Conservation (phyloP, 35 echinoderm and acorn worm species). For the Patiria miniata region DNA sequence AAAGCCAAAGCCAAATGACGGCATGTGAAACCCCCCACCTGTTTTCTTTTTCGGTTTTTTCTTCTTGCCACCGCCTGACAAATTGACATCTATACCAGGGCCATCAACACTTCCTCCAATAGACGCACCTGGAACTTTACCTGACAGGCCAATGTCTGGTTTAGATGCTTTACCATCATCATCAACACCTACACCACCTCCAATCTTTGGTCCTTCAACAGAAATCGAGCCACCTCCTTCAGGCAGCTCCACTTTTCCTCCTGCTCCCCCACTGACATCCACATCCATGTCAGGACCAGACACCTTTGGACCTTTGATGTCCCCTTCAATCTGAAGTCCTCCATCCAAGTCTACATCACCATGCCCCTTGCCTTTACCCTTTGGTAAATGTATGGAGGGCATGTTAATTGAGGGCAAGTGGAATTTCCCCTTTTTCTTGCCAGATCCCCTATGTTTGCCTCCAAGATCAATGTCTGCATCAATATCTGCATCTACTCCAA, state of each 20-base stretch:
- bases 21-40: constrained; percentile 45
- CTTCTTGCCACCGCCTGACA: constrained; percentile 61
- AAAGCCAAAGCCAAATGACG: constrained; percentile 46
- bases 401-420: constrained; percentile 54
- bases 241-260: constrained; percentile 11
- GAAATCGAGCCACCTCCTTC: constrained; percentile 19
- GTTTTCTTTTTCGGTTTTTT: constrained; percentile 53
- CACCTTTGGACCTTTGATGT: constrained; percentile 19
- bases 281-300: constrained; percentile 49
- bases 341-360: constrained; percentile 52
- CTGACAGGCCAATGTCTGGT: constrained; percentile 22
- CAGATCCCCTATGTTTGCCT: background rate
- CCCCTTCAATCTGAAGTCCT: background rate
- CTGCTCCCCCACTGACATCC: constrained; percentile 38
- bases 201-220: constrained; percentile 45
- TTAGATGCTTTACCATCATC: constrained; percentile 44
- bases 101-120: constrained; percentile 32
- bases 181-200: constrained; percentile 43
- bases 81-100: constrained; percentile 23
- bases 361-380: constrained; percentile 29
- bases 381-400: background rate
- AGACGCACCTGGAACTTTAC: background rate
- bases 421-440: constrained; percentile 45
- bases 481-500: constrained; percentile 49
- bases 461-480: constrained; percentile 45